These are phyloP conservation scores for Elephas maximus DNA, from an alignment of 2,113 vertebrate species.

Conservation along the genomic window DNA sequence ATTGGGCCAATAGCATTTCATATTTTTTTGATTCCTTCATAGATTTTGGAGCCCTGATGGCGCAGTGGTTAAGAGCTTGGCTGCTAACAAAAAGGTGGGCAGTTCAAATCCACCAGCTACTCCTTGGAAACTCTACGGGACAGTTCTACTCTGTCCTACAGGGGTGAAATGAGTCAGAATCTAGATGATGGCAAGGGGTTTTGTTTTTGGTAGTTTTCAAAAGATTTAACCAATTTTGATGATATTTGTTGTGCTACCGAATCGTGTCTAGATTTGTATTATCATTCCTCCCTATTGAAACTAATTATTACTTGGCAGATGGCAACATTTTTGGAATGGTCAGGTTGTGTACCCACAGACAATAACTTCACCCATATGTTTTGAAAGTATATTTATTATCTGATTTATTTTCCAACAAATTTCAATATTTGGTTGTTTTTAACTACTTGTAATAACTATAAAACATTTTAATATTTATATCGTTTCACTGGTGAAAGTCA, in stretches of 20 bases:
- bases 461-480: constrained; percentile 4
- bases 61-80: too few species aligned
- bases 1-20: neutral
- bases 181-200: too few species aligned
- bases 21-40: neutral
- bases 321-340: neutral
- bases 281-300: constrained; percentile 19
- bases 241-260: neutral
- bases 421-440: neutral
- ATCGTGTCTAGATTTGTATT: constrained; percentile 36
- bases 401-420: constrained; percentile 41
- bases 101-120: too few species aligned
- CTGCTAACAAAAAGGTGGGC: too few species aligned
- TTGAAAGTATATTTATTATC: constrained; percentile 48
- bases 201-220: neutral
- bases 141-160: too few species aligned
- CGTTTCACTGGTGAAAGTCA: neutral
- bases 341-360: neutral
- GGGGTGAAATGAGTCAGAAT: too few species aligned
- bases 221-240: constrained; percentile 10
- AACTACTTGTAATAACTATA: neutral
- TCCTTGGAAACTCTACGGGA: too few species aligned
- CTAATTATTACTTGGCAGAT: constrained; percentile 49
- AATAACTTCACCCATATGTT: constrained; percentile 3
- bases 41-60: too few species aligned